phyloP scores from a whole-genome alignment of 2,888 invertebrate genomes.

The Falcaria lacertinaria region DNA sequence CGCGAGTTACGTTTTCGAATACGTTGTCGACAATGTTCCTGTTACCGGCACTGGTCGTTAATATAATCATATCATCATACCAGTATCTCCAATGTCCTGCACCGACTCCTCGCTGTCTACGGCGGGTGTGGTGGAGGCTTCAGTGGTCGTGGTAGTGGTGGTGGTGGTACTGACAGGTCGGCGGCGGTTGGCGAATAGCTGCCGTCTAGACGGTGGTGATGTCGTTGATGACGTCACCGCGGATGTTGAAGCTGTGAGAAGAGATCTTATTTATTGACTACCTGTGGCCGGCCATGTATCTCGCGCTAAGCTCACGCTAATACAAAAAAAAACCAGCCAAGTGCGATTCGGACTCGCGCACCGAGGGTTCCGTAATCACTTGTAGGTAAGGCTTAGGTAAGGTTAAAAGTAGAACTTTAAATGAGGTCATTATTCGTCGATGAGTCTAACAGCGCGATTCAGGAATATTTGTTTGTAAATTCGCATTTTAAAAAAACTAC shows the following conservation, averaged over 20 bases:
- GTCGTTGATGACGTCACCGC: constrained; percentile 24
- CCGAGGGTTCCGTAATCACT: too few species aligned
- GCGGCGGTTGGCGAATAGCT: constrained; percentile 60
- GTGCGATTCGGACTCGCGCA: too few species aligned
- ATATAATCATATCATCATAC: constrained; percentile 23
- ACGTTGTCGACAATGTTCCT: too few species aligned
- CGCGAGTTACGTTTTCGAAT: too few species aligned
- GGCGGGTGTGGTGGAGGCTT: constrained; percentile 26
- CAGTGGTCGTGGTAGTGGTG: constrained; percentile 26
- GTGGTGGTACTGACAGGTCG: constrained; percentile 29
- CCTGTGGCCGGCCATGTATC: not conserved
- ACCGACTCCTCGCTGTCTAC: constrained; percentile 56
- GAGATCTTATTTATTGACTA: constrained; percentile 5
- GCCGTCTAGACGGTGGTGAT: constrained; percentile 35
- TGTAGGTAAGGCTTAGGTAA: too few species aligned
- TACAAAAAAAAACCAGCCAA: too few species aligned
- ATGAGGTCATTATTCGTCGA: too few species aligned
- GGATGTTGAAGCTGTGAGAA: constrained; percentile 11
- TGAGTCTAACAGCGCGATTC: too few species aligned
- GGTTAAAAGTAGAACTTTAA: too few species aligned
- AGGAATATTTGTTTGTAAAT: too few species aligned
- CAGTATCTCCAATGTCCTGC: constrained; percentile 58
- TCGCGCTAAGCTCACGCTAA: too few species aligned
- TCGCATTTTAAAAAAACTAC: too few species aligned
- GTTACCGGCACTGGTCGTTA: not conserved